Evolutionary conservation across 2,113 vertebrate genomes (phyloP), one percentile per base, ranked within the genome.

Genomic region (Etheostoma cragini): DNA sequence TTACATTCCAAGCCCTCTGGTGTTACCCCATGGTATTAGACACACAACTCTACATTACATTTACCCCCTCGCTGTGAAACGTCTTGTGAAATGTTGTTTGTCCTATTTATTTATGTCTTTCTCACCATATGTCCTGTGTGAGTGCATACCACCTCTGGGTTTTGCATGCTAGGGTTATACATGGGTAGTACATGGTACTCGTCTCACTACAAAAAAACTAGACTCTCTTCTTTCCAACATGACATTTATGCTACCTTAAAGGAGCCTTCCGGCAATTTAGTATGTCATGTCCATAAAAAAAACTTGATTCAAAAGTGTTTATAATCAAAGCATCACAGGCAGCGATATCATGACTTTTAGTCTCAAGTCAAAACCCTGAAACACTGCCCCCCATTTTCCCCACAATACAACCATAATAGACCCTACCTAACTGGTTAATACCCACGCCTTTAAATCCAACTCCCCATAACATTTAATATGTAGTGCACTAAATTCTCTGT

Each of bases 81-180:
- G 5, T 67, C 49, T 53, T 83, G 69, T 81, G 22, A 78, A 54
- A 69, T 52, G 73, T 67, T 81, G 64, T 72, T 72, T 71, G 66
- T 92, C 71, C 72, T 66, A 2, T 60, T 45, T 80, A 17, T 78
- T 65, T 69, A 24, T 58, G 1, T 78, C 63, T 80, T 56, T 35
- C 16, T 57, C 14, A 21, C 22, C 47, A 64, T 14, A 17, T 72
- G 83, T 77, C 77, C 86, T 88, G 84, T 63, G 61, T 92, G 77
- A 91, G 13, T 91, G 85, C 87, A 86, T 30, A 49, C 64, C 76
- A 47, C 57, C 30, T 67, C 1, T 64, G 49, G 30, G 78, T 78
- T 90, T 89, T 91, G 91, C 89, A 92, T 88, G 89, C 89, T 61
- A 68, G 75, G 88, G 47, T 78, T 89, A 72, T 42, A 70, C 26